phyloP scores from a whole-genome alignment of 2,888 invertebrate species.

The Agriotes lineatus region DNA sequence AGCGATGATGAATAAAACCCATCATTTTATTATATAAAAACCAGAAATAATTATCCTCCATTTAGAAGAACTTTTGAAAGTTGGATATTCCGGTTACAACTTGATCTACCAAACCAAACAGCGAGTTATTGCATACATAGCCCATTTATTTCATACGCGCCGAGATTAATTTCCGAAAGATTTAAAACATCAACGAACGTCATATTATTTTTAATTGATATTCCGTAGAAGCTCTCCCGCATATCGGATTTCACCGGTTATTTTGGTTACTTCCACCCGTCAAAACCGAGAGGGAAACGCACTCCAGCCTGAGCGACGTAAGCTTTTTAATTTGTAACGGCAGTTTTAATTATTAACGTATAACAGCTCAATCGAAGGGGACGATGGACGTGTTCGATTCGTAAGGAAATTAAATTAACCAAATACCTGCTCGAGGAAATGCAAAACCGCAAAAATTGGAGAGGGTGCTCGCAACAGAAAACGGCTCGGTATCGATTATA shows the following conservation, averaged over 20 bases:
- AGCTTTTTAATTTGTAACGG: not conserved
- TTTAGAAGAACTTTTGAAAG: not conserved
- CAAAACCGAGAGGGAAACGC: no score
- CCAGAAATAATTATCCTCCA: slow-evolving; percentile 29
- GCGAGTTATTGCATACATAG: no score
- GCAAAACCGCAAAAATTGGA: slow-evolving; percentile 7
- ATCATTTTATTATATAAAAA: slow-evolving; percentile 28
- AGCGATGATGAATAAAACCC: slow-evolving; percentile 37
- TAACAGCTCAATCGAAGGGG: not conserved
- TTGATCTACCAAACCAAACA: no score
- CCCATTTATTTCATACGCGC: no score
- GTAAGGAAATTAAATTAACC: slow-evolving; percentile 11
- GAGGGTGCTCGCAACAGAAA: not conserved
- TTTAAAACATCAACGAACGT: no score
- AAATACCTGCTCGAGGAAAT: not conserved
- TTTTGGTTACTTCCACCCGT: no score
- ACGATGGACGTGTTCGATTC: slow-evolving; percentile 3
- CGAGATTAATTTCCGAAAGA: no score
- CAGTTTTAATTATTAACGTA: not conserved
- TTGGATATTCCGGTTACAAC: not conserved
- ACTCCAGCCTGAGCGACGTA: no score
- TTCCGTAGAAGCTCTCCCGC: no score
- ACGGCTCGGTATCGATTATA: not conserved
- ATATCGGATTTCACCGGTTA: no score
- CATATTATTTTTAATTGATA: no score